A percentile compares a stretch with the other conserved stretches of the same genome.
These are phyloP conservation scores for Odontomyia ornata DNA, from an alignment of 2,888 invertebrate genomes.

Conservation along the genomic window DNA sequence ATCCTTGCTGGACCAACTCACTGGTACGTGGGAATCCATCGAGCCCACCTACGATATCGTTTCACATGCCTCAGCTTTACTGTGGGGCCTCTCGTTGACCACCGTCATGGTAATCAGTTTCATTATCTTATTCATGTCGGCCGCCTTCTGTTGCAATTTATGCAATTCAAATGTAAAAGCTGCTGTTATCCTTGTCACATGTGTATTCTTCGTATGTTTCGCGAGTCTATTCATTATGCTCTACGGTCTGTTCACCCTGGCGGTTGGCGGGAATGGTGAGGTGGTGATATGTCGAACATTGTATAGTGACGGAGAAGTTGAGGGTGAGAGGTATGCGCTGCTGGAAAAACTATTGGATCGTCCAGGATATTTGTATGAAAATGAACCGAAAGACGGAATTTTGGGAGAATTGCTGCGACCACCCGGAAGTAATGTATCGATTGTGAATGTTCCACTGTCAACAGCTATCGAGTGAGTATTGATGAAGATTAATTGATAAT, in stretches of 20 bases:
- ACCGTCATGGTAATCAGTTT: slow-evolving; percentile 59
- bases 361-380: slow-evolving; percentile 70
- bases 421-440: slow-evolving; percentile 59
- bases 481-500: background rate
- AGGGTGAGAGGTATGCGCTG: slow-evolving; percentile 64
- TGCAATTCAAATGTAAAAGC: slow-evolving; percentile 62
- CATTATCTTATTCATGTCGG: slow-evolving; percentile 60
- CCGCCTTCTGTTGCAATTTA: slow-evolving; percentile 61
- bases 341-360: slow-evolving; percentile 74
- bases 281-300: slow-evolving; percentile 76
- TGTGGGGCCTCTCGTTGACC: slow-evolving; percentile 61
- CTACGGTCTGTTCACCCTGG: slow-evolving; percentile 60
- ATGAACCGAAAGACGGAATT: slow-evolving; percentile 63
- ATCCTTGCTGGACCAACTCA: slow-evolving; percentile 58
- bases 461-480: slow-evolving; percentile 60
- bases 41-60: slow-evolving; percentile 59
- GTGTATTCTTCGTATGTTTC: slow-evolving; percentile 59
- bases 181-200: slow-evolving; percentile 59
- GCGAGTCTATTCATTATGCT: slow-evolving; percentile 60
- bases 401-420: slow-evolving; percentile 61
- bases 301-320: slow-evolving; percentile 69
- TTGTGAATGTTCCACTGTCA: slow-evolving; percentile 61
- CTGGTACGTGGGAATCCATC: slow-evolving; percentile 58
- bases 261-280: slow-evolving; percentile 63
- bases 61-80: slow-evolving; percentile 58